Evolutionary conservation across 2,797 vertebrate genomes (phyloP).

Genomic region (Morus bassanus): DNA sequence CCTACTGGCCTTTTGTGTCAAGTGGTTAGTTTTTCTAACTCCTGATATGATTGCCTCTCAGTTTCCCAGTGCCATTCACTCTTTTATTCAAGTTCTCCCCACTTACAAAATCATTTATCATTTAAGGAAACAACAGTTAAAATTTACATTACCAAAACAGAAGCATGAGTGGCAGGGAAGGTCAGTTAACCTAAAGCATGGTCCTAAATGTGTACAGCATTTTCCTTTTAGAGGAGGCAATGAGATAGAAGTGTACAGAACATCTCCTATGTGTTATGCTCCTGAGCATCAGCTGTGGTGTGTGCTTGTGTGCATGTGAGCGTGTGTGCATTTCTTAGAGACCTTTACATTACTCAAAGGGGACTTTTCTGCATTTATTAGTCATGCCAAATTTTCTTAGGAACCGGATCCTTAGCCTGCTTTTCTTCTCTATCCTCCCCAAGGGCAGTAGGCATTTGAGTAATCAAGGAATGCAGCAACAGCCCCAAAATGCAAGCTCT

Average conservation of each 20-base stretch:
- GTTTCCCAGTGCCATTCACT: not conserved
- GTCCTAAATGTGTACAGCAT: not conserved
- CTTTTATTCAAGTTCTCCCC: not conserved
- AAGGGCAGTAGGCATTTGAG: not conserved
- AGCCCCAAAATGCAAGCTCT: not conserved
- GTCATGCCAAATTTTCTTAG: not conserved
- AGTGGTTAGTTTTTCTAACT: not conserved
- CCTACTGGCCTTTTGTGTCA: not conserved
- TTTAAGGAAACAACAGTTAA: not conserved
- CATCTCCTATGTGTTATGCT: not conserved
- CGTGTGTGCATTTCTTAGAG: accelerated
- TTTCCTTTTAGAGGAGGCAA: not conserved
- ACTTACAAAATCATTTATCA: not conserved
- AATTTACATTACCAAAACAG: not conserved
- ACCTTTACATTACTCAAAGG: not conserved
- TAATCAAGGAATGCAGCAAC: not conserved
- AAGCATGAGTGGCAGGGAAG: not conserved
- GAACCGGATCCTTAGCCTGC: not conserved
- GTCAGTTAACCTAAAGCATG: not conserved
- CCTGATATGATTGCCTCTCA: not conserved
- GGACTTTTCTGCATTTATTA: not conserved
- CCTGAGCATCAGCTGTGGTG: accelerated
- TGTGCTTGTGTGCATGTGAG: too few relatives aligned
- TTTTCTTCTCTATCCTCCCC: not conserved
- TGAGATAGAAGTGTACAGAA: not conserved